Evolutionary conservation across 2,888 invertebrate genomes (phyloP), one percentile per base, ranked within the genome.

Genomic region (Protonemura montana): DNA sequence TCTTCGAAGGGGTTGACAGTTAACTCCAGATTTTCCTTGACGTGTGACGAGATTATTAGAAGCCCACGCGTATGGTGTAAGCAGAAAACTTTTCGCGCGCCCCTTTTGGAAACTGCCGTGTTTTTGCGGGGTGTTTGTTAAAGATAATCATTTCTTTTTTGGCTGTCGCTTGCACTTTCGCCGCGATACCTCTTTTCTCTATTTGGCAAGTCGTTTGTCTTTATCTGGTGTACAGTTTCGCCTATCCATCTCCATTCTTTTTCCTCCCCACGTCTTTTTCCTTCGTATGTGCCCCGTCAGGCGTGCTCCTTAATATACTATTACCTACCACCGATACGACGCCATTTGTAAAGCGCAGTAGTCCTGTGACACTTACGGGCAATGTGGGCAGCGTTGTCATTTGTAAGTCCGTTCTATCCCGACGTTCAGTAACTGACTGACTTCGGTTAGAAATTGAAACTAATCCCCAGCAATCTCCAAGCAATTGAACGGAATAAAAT

Each of bases 61-160:
- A 10, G 35, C 35, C 5, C 35, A 3, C 35, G 35, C 35, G 35
- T 10, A 10, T 21, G 21, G 59, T 16, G 59, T 59, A 59, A 59
- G 59, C 59, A 59, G 59, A 59, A 59, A 59, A 59, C 59, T 59
- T 59, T 35, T 3, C 59, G 16, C 59, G 35, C 21, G 21, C 59
- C 59, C 13, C 59, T 21, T 59, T 59, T 21, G 35, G n/a, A 41
- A 7, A 41, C 41, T 7, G 59, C 59, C 59, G 59, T 21, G 59
- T 59, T 10, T 59, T 59, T 21, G 59, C 59, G 16, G 59, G 16
- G 59, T 59, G 59, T 59, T 59, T 21, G 59, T 59, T 59, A 59
- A 59, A 59, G 59, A 59, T 59, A 59, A 59, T 59, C 59, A 59
- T 59, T 59, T 59, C 59, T 59, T 59, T 59, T 59, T 59, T 21